Evolutionary conservation across 2,113 vertebrate genomes (phyloP).

Genomic region (Oncorhynchus tshawytscha): DNA sequence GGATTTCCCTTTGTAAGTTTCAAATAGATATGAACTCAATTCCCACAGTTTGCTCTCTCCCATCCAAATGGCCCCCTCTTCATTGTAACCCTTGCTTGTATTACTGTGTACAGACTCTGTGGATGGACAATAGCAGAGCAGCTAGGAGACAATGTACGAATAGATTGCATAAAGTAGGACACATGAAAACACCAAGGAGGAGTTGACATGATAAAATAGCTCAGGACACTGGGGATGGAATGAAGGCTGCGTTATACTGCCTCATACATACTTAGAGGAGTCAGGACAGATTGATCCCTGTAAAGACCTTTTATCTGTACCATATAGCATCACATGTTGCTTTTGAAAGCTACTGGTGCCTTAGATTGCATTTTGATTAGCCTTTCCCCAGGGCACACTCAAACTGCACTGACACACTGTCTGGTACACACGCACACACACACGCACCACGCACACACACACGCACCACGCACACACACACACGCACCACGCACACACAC

Average conservation of each 20-base stretch:
- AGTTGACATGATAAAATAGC: neutral
- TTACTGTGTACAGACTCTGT: neutral
- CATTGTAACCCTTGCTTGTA: too few relatives aligned
- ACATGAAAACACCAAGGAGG: neutral
- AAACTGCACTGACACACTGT: slow-evolving; percentile 47
- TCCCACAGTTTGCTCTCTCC: too few relatives aligned
- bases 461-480: slow-evolving; percentile 51
- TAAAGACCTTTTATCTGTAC: slow-evolving; percentile 13
- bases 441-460: slow-evolving; percentile 58
- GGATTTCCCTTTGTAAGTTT: neutral
- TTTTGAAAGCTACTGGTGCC: slow-evolving; percentile 40
- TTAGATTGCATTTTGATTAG: slow-evolving; percentile 60
- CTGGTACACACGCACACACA: slow-evolving; percentile 50
- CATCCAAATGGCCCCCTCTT: too few relatives aligned
- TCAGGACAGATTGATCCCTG: neutral
- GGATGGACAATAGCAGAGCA: neutral
- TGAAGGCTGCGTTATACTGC: neutral
- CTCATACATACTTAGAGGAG: neutral
- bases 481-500: slow-evolving; percentile 58
- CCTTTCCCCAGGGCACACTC: slow-evolving; percentile 52
- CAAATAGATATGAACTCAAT: neutral
- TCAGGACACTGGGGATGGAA: neutral
- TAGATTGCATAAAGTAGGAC: neutral
- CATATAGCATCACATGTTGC: slow-evolving; percentile 30
- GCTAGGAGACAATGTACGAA: neutral